A percentile compares a stretch with the other conserved stretches of the same genome.
These are phyloP conservation scores for Eira barbara DNA, from an alignment of 2,113 vertebrate species.

Conservation along the genomic window DNA sequence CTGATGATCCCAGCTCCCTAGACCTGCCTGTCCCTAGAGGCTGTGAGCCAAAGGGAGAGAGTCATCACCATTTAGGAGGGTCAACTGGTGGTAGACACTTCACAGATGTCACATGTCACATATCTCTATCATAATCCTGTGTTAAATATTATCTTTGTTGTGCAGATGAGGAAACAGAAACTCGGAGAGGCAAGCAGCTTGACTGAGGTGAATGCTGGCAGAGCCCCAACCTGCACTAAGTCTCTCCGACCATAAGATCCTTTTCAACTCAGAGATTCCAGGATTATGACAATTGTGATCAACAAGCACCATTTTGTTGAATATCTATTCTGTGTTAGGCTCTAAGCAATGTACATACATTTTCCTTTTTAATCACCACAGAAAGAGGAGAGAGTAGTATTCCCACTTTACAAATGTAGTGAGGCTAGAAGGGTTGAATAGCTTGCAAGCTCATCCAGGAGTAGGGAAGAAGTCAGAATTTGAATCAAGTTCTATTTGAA, in stretches of 20 bases:
- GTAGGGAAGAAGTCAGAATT: neutral
- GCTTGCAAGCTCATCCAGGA: neutral
- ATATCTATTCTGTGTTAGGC: neutral
- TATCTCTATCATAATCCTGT: neutral
- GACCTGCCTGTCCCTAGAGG: neutral
- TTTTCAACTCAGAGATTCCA: neutral
- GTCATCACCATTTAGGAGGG: neutral
- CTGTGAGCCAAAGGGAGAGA: neutral
- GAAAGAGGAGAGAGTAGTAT: neutral
- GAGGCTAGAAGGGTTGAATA: neutral
- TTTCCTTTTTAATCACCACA: neutral
- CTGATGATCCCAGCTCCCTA: neutral
- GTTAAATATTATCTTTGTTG: neutral
- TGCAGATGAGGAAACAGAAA: neutral
- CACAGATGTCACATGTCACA: neutral
- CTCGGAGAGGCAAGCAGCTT: neutral
- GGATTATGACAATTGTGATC: neutral
- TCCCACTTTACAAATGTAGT: neutral
- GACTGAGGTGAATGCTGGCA: neutral
- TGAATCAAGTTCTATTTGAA: neutral
- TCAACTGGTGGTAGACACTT: neutral
- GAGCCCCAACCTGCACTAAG: neutral
- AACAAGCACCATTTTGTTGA: neutral
- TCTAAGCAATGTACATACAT: neutral
- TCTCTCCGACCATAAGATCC: neutral